Evolutionary conservation across 2,113 vertebrate genomes (phyloP).

Genomic region (Crotalus viridis): DNA sequence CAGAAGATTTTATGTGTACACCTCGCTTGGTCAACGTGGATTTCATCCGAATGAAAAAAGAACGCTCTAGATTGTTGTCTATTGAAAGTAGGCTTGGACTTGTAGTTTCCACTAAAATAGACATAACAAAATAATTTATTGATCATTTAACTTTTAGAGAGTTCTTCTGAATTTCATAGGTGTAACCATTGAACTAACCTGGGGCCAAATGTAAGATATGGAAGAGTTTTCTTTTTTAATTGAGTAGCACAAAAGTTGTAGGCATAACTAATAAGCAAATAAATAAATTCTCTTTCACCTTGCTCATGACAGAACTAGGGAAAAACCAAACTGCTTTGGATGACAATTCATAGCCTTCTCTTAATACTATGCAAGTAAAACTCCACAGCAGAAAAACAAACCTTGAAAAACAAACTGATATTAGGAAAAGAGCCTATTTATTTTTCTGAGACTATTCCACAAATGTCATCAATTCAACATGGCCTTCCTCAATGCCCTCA

Average conservation of each 20-base stretch:
- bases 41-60: conserved; percentile 99
- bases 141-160: conserved; percentile 63
- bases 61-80: conserved; percentile 91
- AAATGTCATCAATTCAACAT: neutral
- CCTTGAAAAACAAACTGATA: neutral
- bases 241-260: neutral
- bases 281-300: neutral
- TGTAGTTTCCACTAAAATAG: conserved; percentile 87
- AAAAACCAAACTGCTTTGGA: neutral
- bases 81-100: conserved; percentile 90
- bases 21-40: conserved; percentile 98
- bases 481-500: neutral
- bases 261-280: neutral
- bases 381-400: neutral
- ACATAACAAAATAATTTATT: conserved; percentile 63
- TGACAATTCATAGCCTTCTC: neutral
- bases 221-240: neutral
- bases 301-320: neutral
- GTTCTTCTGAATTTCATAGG: conserved; percentile 63
- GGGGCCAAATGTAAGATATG: conserved; percentile 16
- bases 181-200: conserved; percentile 69
- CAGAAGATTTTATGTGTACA: conserved; percentile 98
- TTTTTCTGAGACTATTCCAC: neutral
- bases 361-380: neutral
- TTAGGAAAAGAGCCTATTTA: neutral